Conservation (phyloP, 2,113 vertebrate species). For the Cephalophus harveyi region DNA sequence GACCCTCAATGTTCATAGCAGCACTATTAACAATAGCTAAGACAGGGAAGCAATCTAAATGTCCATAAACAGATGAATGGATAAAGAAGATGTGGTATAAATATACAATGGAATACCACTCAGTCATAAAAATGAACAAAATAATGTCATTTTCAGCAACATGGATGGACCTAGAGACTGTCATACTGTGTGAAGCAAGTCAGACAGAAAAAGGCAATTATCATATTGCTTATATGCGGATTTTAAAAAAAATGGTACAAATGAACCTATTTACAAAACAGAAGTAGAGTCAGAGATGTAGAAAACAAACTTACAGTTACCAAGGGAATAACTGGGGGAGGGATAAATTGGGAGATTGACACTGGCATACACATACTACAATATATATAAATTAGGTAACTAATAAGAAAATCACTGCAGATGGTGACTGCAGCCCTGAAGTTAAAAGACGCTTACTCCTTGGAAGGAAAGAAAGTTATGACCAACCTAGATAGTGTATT, state of each 20-base stretch:
- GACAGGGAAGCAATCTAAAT: background rate
- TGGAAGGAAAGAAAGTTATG: no score
- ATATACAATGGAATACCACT: background rate
- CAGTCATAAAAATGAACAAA: background rate
- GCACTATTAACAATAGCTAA: background rate
- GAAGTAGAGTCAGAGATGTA: background rate
- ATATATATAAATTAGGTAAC: background rate
- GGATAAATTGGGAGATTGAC: background rate
- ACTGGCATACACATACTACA: background rate
- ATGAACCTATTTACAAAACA: background rate
- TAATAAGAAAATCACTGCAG: background rate
- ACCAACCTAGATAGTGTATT: no score
- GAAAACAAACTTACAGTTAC: background rate
- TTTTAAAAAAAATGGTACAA: no score
- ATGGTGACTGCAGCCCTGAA: no score
- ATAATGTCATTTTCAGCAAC: background rate
- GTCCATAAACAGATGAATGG: background rate
- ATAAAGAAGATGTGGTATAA: background rate
- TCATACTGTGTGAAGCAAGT: background rate
- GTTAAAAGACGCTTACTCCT: no score
- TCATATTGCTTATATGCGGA: background rate
- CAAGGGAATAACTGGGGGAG: background rate
- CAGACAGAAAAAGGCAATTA: background rate
- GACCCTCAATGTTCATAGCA: background rate
- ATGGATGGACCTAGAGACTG: background rate